Evolutionary conservation across 2,113 vertebrate genomes (phyloP), one percentile per base, ranked within the genome.

Genomic region (Bufo gargarizans): DNA sequence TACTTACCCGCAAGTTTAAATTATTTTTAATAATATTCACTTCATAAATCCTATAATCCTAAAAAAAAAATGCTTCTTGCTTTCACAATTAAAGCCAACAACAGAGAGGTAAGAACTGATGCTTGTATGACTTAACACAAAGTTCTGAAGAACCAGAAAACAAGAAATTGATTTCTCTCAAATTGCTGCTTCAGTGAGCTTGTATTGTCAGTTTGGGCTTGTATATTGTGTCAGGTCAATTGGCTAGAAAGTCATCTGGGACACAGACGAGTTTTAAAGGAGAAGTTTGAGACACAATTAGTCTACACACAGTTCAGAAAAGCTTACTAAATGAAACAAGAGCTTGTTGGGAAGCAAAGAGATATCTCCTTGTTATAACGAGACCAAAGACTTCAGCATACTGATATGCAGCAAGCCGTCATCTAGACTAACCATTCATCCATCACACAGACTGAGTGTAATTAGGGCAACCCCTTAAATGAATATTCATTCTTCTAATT

Each of bases 91-190:
- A 65, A 4, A 69, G 19, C 47, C 13, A 58, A 50, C 6, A 59
- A 13, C 56, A 43, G 50, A 43, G 55, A 14, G 53, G 12, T 20
- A 84, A 77, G 56, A 74, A 50, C 67, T 20, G 55, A 17, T 22
- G 43, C 19, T 82, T 50, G 43, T 61, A 76, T 76, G 12, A 61
- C 82, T 74, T 88, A 59, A 88, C 49, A n/a, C 67, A 88, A 83
- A 83, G 56, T 84, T 77, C 22, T 59, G 45, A 88, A 76, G 86
- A 74, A 82, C 55, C 65, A 72, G 17, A 76, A 69, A 58, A 88
- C 19, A 82, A 88, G 81, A 77, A 88, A 88, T 88, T 77, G 87
- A 88, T 88, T 88, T 88, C 71, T 84, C 71, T 84, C 47, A 71
- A 53, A 84, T 67, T 84, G 80, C 80, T 76, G 71, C 80, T 83